These are phyloP conservation scores for Pachyuromys duprasi DNA, from an alignment of 2,797 vertebrate species.

Conservation along the genomic window DNA sequence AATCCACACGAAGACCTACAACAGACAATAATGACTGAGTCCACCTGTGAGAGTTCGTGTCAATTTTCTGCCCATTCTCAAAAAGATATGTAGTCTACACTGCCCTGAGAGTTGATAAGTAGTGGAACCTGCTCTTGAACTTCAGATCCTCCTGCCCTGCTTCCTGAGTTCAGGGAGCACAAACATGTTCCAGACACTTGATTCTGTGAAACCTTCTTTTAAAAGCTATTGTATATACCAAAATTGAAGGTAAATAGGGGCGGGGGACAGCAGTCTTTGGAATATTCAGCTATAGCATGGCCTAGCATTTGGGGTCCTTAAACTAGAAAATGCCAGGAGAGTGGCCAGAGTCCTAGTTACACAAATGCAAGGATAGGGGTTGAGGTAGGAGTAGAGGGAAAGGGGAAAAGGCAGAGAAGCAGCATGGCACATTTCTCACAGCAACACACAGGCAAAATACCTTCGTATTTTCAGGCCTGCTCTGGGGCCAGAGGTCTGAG, in stretches of 20 bases:
- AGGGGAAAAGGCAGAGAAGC: background rate
- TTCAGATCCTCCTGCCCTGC: background rate
- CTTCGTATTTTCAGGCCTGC: constrained; percentile 66
- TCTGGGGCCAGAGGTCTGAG: constrained; percentile 73
- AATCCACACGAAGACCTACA: constrained; percentile 94
- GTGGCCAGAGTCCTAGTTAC: background rate
- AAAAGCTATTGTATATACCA: constrained; percentile 60
- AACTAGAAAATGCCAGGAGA: background rate
- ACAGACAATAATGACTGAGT: constrained; percentile 50
- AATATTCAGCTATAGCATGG: constrained; percentile 15
- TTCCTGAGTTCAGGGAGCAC: background rate
- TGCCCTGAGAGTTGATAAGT: too few relatives aligned
- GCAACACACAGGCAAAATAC: constrained; percentile 60
- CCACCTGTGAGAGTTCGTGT: background rate
- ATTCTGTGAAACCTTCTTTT: background rate
- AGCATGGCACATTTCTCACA: background rate
- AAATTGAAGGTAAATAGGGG: background rate
- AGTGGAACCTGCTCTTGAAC: background rate
- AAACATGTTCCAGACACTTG: background rate
- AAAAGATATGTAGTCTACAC: background rate
- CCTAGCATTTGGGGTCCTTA: constrained; percentile 24
- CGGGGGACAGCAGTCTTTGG: background rate
- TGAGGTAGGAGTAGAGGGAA: background rate
- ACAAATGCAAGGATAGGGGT: background rate
- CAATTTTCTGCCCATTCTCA: background rate